A percentile compares a stretch with the other conserved stretches of the same genome.
Evolutionary conservation across 2,888 invertebrate genomes (phyloP).

Genomic region (Lampropteryx suffumata): DNA sequence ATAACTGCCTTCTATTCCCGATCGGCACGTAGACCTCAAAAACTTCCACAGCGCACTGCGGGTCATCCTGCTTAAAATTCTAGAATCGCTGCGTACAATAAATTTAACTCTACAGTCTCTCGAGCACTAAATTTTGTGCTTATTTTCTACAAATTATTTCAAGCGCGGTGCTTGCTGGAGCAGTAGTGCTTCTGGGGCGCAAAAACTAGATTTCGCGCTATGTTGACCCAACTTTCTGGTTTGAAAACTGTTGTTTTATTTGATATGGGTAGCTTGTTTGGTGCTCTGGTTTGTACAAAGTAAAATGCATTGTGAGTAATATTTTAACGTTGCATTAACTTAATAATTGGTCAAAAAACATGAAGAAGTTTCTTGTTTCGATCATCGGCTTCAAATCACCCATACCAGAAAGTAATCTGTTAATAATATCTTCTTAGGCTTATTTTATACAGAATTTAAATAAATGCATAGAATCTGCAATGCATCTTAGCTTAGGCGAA

Average conservation of each 20-base stretch:
- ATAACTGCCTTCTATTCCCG: slow-evolving; percentile 2
- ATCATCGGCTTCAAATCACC: too few species aligned
- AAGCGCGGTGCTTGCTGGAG: slow-evolving; percentile 36
- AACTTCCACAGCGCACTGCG: slow-evolving; percentile 55
- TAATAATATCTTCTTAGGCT: too few species aligned
- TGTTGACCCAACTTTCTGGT: slow-evolving; percentile 13
- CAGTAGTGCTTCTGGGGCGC: slow-evolving; percentile 22
- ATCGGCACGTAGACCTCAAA: slow-evolving; percentile 30
- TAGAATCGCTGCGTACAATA: slow-evolving; percentile 68
- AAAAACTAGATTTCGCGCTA: slow-evolving; percentile 27
- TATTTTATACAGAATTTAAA: too few species aligned
- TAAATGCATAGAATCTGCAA: too few species aligned
- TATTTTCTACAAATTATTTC: slow-evolving; percentile 72
- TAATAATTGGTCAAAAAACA: too few species aligned
- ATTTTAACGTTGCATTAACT: too few species aligned
- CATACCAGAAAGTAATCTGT: too few species aligned
- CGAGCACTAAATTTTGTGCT: slow-evolving; percentile 64
- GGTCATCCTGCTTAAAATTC: slow-evolving; percentile 68
- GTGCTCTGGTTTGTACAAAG: slow-evolving; percentile 4
- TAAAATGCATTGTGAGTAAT: slow-evolving; percentile 9
- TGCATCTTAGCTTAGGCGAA: too few species aligned
- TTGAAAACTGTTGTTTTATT: slow-evolving; percentile 16
- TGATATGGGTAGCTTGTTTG: slow-evolving; percentile 14
- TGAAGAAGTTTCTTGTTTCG: too few species aligned
- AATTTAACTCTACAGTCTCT: slow-evolving; percentile 62